Evolutionary conservation across 2,888 invertebrate species (phyloP), one percentile per base, ranked within the genome.

Genomic region (Caradrina clavipalpis): DNA sequence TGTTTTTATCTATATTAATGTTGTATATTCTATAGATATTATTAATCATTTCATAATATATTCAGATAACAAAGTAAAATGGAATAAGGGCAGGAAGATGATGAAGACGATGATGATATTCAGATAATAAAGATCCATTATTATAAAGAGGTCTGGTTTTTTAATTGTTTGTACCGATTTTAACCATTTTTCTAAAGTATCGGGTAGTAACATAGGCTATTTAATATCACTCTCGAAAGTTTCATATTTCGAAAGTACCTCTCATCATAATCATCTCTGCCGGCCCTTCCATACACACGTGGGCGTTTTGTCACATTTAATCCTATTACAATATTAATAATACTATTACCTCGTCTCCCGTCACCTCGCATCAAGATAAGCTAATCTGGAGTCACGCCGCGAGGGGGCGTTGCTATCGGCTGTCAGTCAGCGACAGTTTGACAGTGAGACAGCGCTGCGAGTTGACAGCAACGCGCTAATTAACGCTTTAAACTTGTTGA

Each of bases 391-490:
- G 47, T 67, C 51, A 42, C 54, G 63, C 47, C 64, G 61, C 70
- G 63, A 71, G 76, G 60, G 80, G 78, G 76, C 80, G 78, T 67
- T 61, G 22, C 67, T 76, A 59, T 69, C 65, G 45, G 39, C 66
- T 69, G 79, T 69, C 79, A 62, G 13, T 64, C 45, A 19, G 8
- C n/a, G 51, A 56, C 74, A 62, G 51, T 42, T 55, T 67, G 78
- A 69, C 73, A 69, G 49, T 15, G 13, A 31, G 78, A 61, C 69
- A 73, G 61, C 65, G 35, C 45, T 17, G 2, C 26, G 26, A 50
- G 61, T 47, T 58, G 62, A 67, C 71, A 68, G 80, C 35, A 11
- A 39, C 31, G 19, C 22, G 31, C 64, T 55, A 76, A 78, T 80
- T 69, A 76, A 56, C 56, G 60, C 42, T 26, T 47, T 10, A 13